These are phyloP conservation scores for Pteropus alecto DNA, from an alignment of 2,113 vertebrate genomes.

Conservation along the genomic window DNA sequence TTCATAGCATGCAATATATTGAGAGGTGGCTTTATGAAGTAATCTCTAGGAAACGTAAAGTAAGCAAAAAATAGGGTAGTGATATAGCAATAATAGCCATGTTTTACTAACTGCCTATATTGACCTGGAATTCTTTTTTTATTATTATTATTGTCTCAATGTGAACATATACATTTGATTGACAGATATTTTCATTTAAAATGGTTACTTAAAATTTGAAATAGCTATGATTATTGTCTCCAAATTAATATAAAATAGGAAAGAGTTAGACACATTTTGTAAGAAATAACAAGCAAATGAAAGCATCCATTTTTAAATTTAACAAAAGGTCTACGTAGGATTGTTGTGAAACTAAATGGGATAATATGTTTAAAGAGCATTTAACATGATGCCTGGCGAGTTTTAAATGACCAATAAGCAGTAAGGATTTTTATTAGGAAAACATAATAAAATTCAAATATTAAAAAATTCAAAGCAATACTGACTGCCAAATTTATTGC, in stretches of 20 bases:
- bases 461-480: conserved; percentile 8
- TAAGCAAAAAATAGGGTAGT: not conserved
- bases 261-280: not conserved
- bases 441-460: conserved; percentile 16
- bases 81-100: not conserved
- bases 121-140: not conserved
- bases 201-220: not conserved
- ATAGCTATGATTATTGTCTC: not conserved
- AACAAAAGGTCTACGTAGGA: not conserved
- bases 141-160: not conserved
- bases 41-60: not conserved
- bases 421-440: conserved; percentile 23
- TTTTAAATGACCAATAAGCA: conserved; percentile 7
- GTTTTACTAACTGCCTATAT: not conserved
- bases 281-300: not conserved
- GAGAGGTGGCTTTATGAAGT: not conserved
- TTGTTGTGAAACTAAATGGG: conserved; percentile 34
- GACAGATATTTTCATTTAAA: conserved; percentile 25
- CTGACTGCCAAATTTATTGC: not conserved
- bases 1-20: not conserved
- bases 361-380: not conserved
- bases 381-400: not conserved
- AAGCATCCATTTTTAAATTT: not conserved
- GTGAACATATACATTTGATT: not conserved
- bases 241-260: not conserved